phyloP scores from a whole-genome alignment of 2,113 vertebrate genomes.

The Microcebus tavaratra region DNA sequence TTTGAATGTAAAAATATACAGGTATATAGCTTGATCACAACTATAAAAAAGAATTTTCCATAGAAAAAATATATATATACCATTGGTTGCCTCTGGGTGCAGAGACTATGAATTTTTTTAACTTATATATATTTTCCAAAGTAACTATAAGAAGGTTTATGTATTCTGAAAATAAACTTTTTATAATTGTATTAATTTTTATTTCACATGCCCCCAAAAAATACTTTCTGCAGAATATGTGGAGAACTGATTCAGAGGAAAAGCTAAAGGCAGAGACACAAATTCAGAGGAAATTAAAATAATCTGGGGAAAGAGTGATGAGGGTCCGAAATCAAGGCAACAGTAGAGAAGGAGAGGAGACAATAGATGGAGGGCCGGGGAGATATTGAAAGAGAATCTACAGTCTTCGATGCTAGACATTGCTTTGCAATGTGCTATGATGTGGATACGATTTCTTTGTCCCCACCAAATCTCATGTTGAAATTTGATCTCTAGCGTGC shows the following conservation, averaged over 20 bases:
- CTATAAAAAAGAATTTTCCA: slow-evolving; percentile 25
- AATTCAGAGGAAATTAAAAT: slow-evolving; percentile 21
- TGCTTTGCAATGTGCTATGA: neutral
- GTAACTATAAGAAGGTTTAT: neutral
- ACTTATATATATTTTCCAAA: neutral
- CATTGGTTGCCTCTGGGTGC: neutral
- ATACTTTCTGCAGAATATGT: neutral
- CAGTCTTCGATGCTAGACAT: neutral
- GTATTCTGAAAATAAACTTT: slow-evolving; percentile 51
- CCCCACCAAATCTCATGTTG: neutral
- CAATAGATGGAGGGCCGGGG: rapidly evolving
- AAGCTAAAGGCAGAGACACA: slow-evolving; percentile 25
- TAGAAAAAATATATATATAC: neutral
- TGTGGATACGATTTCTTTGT: neutral
- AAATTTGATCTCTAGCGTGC: neutral
- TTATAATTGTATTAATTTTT: slow-evolving; percentile 53
- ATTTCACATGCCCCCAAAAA: neutral
- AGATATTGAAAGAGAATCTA: neutral
- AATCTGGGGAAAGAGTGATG: neutral
- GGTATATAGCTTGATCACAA: slow-evolving; percentile 14
- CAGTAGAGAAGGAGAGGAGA: neutral
- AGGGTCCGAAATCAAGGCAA: neutral
- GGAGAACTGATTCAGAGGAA: neutral
- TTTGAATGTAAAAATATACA: slow-evolving; percentile 44
- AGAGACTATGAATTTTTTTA: neutral